Conservation (phyloP, 2,888 invertebrate genomes). For the Morpho achilles region DNA sequence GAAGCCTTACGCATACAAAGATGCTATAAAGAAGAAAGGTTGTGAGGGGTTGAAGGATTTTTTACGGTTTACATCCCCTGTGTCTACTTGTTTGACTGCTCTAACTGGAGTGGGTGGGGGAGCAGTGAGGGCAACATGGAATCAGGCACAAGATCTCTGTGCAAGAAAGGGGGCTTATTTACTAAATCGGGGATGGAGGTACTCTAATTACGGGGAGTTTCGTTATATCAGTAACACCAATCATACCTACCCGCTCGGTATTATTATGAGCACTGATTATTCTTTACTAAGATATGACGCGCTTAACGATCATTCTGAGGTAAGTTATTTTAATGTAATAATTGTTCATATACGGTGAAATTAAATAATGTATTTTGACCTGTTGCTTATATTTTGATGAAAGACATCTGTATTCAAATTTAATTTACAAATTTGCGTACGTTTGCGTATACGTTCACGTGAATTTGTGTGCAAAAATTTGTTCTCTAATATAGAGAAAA, state of each 20-base stretch:
- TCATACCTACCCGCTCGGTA: conserved; percentile 50
- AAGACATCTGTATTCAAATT: too few species aligned
- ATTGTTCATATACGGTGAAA: too few species aligned
- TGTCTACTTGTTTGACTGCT: conserved; percentile 50
- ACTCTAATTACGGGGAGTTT: conserved; percentile 51
- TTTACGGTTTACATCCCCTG: conserved; percentile 52
- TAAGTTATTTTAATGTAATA: conserved; percentile 24
- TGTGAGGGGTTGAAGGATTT: conserved; percentile 44
- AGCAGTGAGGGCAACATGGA: conserved; percentile 60
- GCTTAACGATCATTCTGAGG: conserved; percentile 38
- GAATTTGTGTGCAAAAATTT: too few species aligned
- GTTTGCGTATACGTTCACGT: too few species aligned
- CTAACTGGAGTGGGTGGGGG: conserved; percentile 45
- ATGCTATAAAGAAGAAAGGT: conserved; percentile 37
- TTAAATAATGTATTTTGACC: too few species aligned
- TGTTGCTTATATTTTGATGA: too few species aligned
- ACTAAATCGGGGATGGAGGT: conserved; percentile 63
- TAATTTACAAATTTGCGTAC: too few species aligned
- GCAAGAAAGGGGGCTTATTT: conserved; percentile 46
- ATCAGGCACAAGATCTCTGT: conserved; percentile 53
- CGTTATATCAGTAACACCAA: conserved; percentile 29
- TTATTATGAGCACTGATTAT: conserved; percentile 41
- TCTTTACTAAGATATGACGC: conserved; percentile 41
- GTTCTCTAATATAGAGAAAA: too few species aligned
- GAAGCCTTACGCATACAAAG: conserved; percentile 43